Evolutionary conservation across 92 coral and sea anemone genomes (phyloP), one percentile per base, ranked within the genome.

Genomic region (Ricordea florida): DNA sequence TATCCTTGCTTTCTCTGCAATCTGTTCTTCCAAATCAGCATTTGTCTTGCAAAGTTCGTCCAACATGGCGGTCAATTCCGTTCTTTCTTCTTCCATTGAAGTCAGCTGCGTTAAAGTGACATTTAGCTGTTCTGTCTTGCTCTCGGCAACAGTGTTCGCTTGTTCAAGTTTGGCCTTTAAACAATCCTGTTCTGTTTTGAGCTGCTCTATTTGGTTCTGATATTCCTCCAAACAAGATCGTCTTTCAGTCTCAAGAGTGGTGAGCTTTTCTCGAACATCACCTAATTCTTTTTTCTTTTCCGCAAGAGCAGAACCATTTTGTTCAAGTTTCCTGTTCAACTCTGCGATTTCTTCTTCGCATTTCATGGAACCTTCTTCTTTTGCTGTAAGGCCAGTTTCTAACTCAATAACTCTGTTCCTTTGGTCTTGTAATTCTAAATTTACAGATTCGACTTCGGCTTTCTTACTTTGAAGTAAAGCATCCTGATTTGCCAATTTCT

Each of bases 1-100:
- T 3, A 48, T 59, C 3, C 45, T 9, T 49, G 35, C 17, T 36
- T 49, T 67, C 61, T 67, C 74, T 32, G 44, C 10, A 3, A 67
- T 44, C 25, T 67, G 60, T 18, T 67, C 74, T 11, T 67, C 74
- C 31, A 67, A 33, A 25, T 67, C 50, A 14, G 50, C 48, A n/a
- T 67, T 67, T 0, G 74, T 67, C 8, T 49, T 67, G 24, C 74
- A 67, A 24, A 67, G 74, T 52, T 67, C 74, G 36, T 67, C 74
- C 10, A 67, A 33, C 74, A 67, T 67, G 33, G 74, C 32, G 21
- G 59, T 67, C 17, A 67, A 34, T 47, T 67, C 60, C 35, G 60
- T 6, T 52, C 45, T 67, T 34, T 67, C 74, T 0, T 45, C 55
- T 22, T 71, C 78, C 16, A 53, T 24, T 3, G 78, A 52, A 3